phyloP scores from a whole-genome alignment of 2,888 invertebrate genomes.

The Scaptomyza parva region DNA sequence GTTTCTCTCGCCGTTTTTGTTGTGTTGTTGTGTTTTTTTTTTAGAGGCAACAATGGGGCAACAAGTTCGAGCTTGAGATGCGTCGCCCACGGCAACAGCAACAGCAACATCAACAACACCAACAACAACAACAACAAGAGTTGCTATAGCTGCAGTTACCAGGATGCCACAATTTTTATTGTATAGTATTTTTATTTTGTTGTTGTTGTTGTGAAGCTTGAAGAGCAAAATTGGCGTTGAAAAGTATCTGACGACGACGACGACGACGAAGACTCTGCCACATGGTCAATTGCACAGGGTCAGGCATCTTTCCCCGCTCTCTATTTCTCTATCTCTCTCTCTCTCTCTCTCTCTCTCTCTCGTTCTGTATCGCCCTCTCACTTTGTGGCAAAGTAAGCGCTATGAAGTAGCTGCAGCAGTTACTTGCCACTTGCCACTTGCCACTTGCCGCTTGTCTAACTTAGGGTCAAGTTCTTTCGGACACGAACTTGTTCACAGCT shows the following conservation, averaged over 20 bases:
- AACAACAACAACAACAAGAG: constrained; percentile 31
- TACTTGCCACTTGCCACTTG: no score
- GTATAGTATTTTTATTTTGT: neutral
- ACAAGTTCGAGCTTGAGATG: constrained; percentile 77
- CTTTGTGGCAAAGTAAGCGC: constrained; percentile 66
- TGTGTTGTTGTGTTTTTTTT: no score
- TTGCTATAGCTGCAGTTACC: constrained; percentile 35
- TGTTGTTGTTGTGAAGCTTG: constrained; percentile 51
- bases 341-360: constrained; percentile 25
- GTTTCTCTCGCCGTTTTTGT: constrained; percentile 32
- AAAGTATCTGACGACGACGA: constrained; percentile 70
- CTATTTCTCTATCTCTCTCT: constrained; percentile 21
- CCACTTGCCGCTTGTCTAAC: constrained; percentile 26
- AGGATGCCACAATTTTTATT: constrained; percentile 45
- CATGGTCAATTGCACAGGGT: constrained; percentile 78
- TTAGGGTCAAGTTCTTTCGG: constrained; percentile 68
- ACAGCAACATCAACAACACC: constrained; percentile 29
- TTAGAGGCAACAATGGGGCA: constrained; percentile 74
- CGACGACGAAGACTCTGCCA: constrained; percentile 40
- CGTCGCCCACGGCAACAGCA: constrained; percentile 70
- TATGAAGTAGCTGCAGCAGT: constrained; percentile 63
- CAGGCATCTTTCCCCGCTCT: constrained; percentile 40
- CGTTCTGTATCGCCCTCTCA: constrained; percentile 16
- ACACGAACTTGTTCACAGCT: constrained; percentile 12
- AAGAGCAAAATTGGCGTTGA: constrained; percentile 78